Base-by-base conservation (phyloP, 2,888 invertebrate species). In the Hypsopygia costalis region DNA sequence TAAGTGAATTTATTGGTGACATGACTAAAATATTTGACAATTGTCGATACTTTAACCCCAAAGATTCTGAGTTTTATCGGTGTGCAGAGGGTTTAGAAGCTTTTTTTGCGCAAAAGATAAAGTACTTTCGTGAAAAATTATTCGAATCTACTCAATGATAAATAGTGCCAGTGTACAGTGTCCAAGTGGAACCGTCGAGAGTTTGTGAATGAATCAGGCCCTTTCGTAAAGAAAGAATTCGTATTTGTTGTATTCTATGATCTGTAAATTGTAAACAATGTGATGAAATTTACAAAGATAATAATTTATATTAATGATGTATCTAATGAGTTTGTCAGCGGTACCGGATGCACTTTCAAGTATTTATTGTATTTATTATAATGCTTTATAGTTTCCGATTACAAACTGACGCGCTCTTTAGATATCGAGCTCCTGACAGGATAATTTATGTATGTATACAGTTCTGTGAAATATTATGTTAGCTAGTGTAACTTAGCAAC, bases 21-120 rank as follows among this genome's bases (percentile, higher is more conserved):
- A 97, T 98, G 93, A 98, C 97, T 49, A 97, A 97, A 87, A 97
- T 99, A 72, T 98, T 99, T 85, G 98, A 99, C 89, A 99, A 99
- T 87, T 99, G 99, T 91, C 94, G 98, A 54, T 97, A 97, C 75
- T 98, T 98, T 88, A 98, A 98, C 87, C 96, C 97, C 44, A 95
- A 95, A 70, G 97, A 97, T 78, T 97, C 98, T 10, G 95, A 97
- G 47, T 98, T 98, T 87, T 98, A 96, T 88, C 95, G 97, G 69
- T 98, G 98, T 89, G 98, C 98, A 11, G 98, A 98, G 77, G 94
- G 95, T 40, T 91, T 99, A 49, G 98, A 99, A 89, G 95, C 95
- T 46, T 98, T 95, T 82, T 98, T 99, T 90, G 96, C 97, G 75
- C 95, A 96, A 87, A 97, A 97, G 91, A 95, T 97, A 53, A 95